Evolutionary conservation across 1,140 invertebrate species (phyloP).

Genomic region (Formica selysi): DNA sequence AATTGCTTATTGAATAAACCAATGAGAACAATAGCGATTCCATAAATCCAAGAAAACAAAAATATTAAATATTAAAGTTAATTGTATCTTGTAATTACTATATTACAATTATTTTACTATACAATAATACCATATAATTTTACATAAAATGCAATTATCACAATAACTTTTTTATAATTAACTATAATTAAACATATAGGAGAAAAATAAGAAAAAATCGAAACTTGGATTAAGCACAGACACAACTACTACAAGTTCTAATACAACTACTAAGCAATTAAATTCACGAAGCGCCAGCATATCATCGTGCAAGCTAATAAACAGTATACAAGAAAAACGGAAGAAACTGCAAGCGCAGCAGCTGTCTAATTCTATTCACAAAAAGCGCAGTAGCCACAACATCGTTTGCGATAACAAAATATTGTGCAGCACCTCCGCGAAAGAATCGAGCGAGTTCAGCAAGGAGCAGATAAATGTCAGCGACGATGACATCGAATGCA

Average conservation of each 20-base stretch:
- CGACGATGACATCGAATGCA: background rate
- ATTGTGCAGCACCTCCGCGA: background rate
- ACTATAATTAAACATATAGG: background rate
- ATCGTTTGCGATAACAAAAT: background rate
- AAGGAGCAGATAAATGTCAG: background rate
- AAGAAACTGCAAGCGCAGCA: slow-evolving; percentile 33
- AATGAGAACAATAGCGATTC: background rate
- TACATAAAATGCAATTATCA: slow-evolving; percentile 3
- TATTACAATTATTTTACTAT: background rate
- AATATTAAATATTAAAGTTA: background rate
- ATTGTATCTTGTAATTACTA: background rate
- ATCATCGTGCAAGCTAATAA: slow-evolving; percentile 69
- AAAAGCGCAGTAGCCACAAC: slow-evolving; percentile 16
- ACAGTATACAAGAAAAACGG: slow-evolving; percentile 53
- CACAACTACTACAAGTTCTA: slow-evolving; percentile 26
- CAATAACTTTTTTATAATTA: background rate
- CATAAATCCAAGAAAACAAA: background rate
- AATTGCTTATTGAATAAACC: background rate
- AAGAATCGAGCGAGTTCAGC: background rate
- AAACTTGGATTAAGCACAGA: slow-evolving; percentile 22
- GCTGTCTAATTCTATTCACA: background rate
- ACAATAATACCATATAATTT: background rate
- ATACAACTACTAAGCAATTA: slow-evolving; percentile 59
- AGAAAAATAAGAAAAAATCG: slow-evolving; percentile 20
- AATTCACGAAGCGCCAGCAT: slow-evolving; percentile 51